Conservation (phyloP, 2,888 invertebrate genomes). For the Creontiades dilutus region DNA sequence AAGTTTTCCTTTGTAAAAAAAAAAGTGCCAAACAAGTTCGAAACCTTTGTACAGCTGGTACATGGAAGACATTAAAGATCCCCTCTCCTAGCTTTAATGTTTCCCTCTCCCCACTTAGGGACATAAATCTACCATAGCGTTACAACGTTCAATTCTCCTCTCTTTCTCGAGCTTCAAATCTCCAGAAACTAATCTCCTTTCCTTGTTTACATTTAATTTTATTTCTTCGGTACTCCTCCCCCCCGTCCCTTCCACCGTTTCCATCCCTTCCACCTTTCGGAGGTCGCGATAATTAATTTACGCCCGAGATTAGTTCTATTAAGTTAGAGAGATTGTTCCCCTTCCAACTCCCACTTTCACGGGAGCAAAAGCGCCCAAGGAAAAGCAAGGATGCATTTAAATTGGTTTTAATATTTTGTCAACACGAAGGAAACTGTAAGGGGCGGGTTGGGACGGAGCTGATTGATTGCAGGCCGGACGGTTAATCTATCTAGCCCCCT, state of each 20-base stretch:
- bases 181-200: slow-evolving; percentile 65
- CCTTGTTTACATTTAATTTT: slow-evolving; percentile 71
- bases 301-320: slow-evolving; percentile 72
- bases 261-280: slow-evolving; percentile 14
- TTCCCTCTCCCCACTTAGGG: neutral
- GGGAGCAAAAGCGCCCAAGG: slow-evolving; percentile 51
- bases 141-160: slow-evolving; percentile 18
- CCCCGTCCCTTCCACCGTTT: neutral
- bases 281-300: slow-evolving; percentile 71
- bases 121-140: neutral
- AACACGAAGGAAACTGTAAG: slow-evolving; percentile 65
- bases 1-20: no score
- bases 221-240: slow-evolving; percentile 19
- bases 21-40: no score
- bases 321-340: slow-evolving; percentile 72
- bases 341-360: slow-evolving; percentile 44
- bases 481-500: slow-evolving; percentile 70
- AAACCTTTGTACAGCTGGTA: no score
- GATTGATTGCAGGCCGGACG: slow-evolving; percentile 73
- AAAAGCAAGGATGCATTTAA: slow-evolving; percentile 74
- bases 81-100: no score
- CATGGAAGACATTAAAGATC: no score
- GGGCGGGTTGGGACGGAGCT: slow-evolving; percentile 24
- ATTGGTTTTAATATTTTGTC: slow-evolving; percentile 75
- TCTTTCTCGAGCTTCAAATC: slow-evolving; percentile 54